phyloP scores from a whole-genome alignment of 2,113 vertebrate species.

The Oryzias celebensis region DNA sequence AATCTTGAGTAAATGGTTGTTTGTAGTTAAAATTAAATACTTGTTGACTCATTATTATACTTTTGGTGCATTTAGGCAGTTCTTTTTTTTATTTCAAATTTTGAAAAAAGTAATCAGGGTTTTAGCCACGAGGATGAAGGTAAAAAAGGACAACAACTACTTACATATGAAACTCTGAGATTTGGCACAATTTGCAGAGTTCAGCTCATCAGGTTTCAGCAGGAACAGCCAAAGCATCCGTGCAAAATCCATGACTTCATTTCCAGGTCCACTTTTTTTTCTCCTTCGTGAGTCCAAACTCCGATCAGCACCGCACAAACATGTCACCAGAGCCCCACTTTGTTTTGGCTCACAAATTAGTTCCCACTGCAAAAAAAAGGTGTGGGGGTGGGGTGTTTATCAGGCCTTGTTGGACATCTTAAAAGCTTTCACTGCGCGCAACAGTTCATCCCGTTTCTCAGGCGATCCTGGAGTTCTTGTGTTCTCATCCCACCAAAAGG shows the following conservation, averaged over 20 bases:
- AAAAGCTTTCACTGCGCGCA: conserved; percentile 18
- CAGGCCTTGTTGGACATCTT: conserved; percentile 45
- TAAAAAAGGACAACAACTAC: conserved; percentile 27
- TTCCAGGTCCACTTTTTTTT: conserved; percentile 29
- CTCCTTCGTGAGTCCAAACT: conserved; percentile 48
- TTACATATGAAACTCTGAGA: conserved; percentile 74
- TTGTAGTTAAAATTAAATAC: no score
- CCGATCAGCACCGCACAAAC: conserved; percentile 11
- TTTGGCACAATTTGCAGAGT: conserved; percentile 67
- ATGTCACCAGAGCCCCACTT: conserved; percentile 35
- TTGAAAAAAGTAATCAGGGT: no score
- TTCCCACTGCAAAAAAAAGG: conserved; percentile 8
- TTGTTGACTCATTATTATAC: no score
- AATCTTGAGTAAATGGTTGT: no score
- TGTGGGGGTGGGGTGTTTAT: conserved; percentile 8
- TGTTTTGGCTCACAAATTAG: conserved; percentile 13
- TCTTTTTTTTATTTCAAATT: no score
- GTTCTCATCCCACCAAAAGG: conserved; percentile 30
- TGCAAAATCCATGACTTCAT: conserved; percentile 65
- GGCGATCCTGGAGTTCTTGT: conserved; percentile 19
- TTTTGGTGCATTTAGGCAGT: no score
- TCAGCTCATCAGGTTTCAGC: conserved; percentile 45
- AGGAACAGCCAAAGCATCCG: conserved; percentile 44
- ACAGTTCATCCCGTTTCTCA: conserved; percentile 7
- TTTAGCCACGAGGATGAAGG: no score